phyloP scores from a whole-genome alignment of 1,140 invertebrate genomes.

The Eufriesea mexicana region DNA sequence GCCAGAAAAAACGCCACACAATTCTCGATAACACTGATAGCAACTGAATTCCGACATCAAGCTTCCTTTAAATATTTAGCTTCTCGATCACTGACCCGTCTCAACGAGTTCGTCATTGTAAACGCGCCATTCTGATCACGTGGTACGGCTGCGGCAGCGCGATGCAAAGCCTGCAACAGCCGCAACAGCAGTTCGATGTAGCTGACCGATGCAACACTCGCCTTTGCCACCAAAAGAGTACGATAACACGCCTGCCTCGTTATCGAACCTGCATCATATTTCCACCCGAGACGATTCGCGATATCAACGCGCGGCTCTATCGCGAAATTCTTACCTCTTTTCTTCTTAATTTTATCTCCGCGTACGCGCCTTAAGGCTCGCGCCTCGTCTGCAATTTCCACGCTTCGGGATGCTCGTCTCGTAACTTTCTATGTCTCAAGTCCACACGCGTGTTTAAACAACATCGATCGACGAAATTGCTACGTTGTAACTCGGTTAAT shows the following conservation, averaged over 20 bases:
- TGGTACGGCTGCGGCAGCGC: background rate
- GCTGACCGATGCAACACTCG: conserved; percentile 41
- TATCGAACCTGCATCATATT: conserved; percentile 68
- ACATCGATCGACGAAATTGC: too few species aligned
- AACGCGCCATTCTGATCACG: conserved; percentile 36
- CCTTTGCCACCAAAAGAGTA: conserved; percentile 40
- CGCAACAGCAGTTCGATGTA: conserved; percentile 22
- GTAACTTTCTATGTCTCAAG: too few species aligned
- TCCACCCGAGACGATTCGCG: conserved; percentile 54
- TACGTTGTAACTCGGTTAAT: too few species aligned
- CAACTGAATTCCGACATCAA: conserved; percentile 57
- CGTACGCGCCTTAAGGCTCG: background rate
- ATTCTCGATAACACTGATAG: conserved; percentile 61
- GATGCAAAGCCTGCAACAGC: conserved; percentile 12
- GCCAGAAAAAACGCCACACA: conserved; percentile 1
- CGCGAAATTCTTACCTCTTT: background rate
- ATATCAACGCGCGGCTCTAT: conserved; percentile 26
- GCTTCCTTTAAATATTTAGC: conserved; percentile 73
- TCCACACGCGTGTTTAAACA: too few species aligned
- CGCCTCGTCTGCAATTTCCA: background rate
- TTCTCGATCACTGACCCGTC: conserved; percentile 70
- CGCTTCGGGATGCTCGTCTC: too few species aligned
- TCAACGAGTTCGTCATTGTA: conserved; percentile 56
- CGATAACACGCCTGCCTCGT: conserved; percentile 62
- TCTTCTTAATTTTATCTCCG: conserved; percentile 10